These are phyloP conservation scores for Rissa tridactyla DNA, from an alignment of 2,113 vertebrate genomes.

Conservation along the genomic window DNA sequence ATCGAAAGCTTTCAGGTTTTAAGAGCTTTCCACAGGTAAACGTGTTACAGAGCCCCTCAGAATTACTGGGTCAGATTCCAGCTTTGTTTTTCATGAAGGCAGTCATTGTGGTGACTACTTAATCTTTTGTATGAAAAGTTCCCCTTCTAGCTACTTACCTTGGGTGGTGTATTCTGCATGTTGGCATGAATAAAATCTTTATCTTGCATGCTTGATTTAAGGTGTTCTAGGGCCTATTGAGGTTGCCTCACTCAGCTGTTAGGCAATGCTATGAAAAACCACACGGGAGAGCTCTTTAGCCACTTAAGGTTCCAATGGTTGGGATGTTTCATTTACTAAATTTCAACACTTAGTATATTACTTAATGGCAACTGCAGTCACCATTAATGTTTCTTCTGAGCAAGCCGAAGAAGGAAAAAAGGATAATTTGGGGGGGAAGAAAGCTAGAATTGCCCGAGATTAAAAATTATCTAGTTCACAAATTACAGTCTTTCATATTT, in stretches of 20 bases:
- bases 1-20: neutral
- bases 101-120: constrained; percentile 71
- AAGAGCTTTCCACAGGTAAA: neutral
- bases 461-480: neutral
- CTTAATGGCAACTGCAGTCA: neutral
- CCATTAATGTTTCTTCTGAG: neutral
- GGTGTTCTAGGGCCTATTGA: neutral
- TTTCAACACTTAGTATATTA: neutral
- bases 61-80: neutral
- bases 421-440: neutral
- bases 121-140: constrained; percentile 77
- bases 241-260: neutral
- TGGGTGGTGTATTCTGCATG: constrained; percentile 70
- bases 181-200: constrained; percentile 66
- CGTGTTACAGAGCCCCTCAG: neutral
- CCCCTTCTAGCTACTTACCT: constrained; percentile 59
- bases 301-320: fast-evolving
- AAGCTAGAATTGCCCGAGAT: neutral
- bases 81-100: neutral
- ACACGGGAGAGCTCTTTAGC: constrained; percentile 56
- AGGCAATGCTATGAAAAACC: constrained; percentile 56
- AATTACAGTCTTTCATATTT: neutral
- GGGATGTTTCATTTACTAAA: neutral
- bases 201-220: constrained; percentile 67
- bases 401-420: neutral